Evolutionary conservation across 2,888 invertebrate species (phyloP), one percentile per base, ranked within the genome.

Genomic region (Pammene aurita): DNA sequence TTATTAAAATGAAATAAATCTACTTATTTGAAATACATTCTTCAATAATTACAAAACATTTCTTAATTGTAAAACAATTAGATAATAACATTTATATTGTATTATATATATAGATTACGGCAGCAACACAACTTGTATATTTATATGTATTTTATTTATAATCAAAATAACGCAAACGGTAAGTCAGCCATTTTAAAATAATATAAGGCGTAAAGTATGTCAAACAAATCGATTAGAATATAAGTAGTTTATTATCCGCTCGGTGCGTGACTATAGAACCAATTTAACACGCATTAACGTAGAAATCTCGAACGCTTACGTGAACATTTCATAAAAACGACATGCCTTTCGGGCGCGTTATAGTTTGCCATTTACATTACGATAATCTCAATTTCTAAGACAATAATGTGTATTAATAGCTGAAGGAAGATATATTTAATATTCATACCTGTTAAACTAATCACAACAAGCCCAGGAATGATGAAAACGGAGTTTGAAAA

Each of bases 401-500:
- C 10, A 9, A 13, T n/a, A 57, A 9, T 14, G 14, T 6, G 18
- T 26, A 0, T 56, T 1, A 46, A 65, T 48, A 7, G 1, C 0
- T 48, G 34, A 26, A 16, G 0, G 14, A 26, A 14, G 11, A 71
- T 71, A 71, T 72, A 67, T 61, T 83, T 41, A 55, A 50, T 65
- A 70, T 69, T 60, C 93, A 94, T 90, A 97, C 97, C 96, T 88
- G 96, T 94, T 82, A 98, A 93, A 75, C 95, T 94, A 76, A 96
- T 90, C 77, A 97, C 95, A 75, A 97, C 94, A 76, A 97, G 94
- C 63, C 96, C 97, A 76, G 98, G 97, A 78, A 97, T 83, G 77
- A 97, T 96, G 86, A 98, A 97, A 75, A 97, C 96, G 54, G 95
- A 93, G 89, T 98, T 97, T 73, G 97, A 96, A 90, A 98, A 97